Percentiles rank a stretch among this genome's conserved stretches.
Evolutionary conservation across 92 coral and sea anemone genomes (phyloP).

Genomic region (Palythoa grandis): DNA sequence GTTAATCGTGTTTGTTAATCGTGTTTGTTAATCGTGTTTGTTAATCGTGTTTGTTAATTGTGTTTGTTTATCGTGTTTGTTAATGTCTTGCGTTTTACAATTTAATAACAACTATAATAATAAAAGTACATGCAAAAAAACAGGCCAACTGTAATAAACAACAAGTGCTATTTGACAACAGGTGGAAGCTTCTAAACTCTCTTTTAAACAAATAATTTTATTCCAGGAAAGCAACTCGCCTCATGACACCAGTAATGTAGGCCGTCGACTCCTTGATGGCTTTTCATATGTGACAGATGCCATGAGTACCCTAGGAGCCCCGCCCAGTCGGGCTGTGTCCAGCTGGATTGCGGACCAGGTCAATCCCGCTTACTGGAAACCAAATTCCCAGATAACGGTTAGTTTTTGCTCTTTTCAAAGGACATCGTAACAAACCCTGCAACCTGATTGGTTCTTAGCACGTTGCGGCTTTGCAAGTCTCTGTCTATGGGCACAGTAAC

Average conservation of each 20-base stretch:
- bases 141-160: neutral
- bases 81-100: too few species aligned
- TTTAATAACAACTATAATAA: too few species aligned
- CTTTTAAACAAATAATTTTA: neutral
- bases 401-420: too few species aligned
- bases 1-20: too few species aligned
- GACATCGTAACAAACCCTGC: too few species aligned
- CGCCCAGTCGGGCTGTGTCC: constrained; percentile 80
- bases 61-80: too few species aligned
- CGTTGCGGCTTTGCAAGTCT: too few species aligned
- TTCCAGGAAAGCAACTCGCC: constrained; percentile 74
- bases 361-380: constrained; percentile 96
- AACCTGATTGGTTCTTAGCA: too few species aligned
- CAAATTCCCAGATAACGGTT: constrained; percentile 85
- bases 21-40: too few species aligned
- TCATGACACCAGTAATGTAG: constrained; percentile 84
- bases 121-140: too few species aligned
- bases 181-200: neutral
- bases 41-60: too few species aligned
- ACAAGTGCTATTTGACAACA: neutral
- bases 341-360: constrained; percentile 93
- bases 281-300: constrained; percentile 78
- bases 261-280: constrained; percentile 93
- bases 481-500: too few species aligned
- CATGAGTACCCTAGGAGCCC: constrained; percentile 80